phyloP scores from a whole-genome alignment of 2,113 vertebrate genomes.

The Dromaius novaehollandiae region DNA sequence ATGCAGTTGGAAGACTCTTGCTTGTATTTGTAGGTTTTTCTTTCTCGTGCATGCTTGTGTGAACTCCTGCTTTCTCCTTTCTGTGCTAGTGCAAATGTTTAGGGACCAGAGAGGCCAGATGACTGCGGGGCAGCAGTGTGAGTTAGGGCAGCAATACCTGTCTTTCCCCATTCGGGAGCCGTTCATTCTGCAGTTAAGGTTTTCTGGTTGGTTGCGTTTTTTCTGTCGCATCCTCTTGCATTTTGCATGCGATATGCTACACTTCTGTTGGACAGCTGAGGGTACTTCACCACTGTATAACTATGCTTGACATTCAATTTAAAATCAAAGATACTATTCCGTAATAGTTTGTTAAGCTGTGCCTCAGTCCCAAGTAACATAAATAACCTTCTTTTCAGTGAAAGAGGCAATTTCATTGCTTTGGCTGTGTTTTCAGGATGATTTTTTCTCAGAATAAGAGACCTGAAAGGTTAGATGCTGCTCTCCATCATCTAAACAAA shows the following conservation, averaged over 20 bases:
- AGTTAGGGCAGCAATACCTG: background rate
- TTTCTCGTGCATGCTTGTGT: background rate
- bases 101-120: background rate
- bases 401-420: background rate
- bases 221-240: background rate
- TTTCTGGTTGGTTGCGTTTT: background rate
- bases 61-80: background rate
- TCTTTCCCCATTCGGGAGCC: background rate
- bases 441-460: background rate
- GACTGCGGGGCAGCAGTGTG: no score
- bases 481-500: background rate
- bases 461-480: background rate
- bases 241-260: constrained; percentile 22
- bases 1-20: background rate
- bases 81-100: fast-evolving
- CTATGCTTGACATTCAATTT: constrained; percentile 74
- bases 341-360: constrained; percentile 60
- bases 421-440: background rate
- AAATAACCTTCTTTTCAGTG: constrained; percentile 39
- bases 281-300: constrained; percentile 53
- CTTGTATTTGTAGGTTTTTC: background rate
- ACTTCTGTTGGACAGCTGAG: constrained; percentile 29
- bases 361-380: background rate
- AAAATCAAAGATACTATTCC: constrained; percentile 62
- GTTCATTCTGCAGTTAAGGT: background rate